Base-by-base conservation (phyloP, 2,888 invertebrate genomes). In the Nezara viridula region DNA sequence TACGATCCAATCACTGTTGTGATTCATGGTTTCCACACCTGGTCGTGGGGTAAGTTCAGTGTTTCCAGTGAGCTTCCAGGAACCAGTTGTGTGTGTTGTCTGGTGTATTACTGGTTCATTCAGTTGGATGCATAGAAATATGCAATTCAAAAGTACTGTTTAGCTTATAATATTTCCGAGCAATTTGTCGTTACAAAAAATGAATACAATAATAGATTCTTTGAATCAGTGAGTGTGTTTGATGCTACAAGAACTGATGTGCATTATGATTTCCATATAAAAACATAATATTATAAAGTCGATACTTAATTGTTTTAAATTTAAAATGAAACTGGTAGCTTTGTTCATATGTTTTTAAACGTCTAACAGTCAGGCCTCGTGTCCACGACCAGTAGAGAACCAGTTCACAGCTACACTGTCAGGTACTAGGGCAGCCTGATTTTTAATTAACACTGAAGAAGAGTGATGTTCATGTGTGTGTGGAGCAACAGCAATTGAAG, bases 21-120 rank as follows among this genome's bases (percentile, higher is more conserved):
- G 37, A 73, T 73, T 73, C 37, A 73, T 73, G 66, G 32, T 73
- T 73, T 73, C 37, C 32, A 37, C 66, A 73, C 66, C 66, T 73
- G 66, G 66, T 21, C 16, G 27, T 60, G 60, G 60, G 60, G 60
- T 60, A 60, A 12, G 60, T 32, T 60, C 27, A 27, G 27, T 14
- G 27, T 60, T 60, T 12, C 60, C 27, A 60, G 27, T 55, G 1
- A 19, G 37, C 19, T 73, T 2, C 37, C 66, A 73, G 32, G 16
- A 60, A 21, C n/a, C 27, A 12, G 16, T 27, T 12, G 27, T 73
- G 66, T 32, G 21, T 37, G 16, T 73, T 73, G 66, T 73, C 66
- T 37, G 7, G 16, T 19, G 0, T 73, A 7, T 73, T 21, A 19
- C 3, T 27, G 3, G 60, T 37, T 73, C 19, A 37, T 32, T 37